phyloP scores from a whole-genome alignment of 2,888 invertebrate genomes.

The Cephus runcator region DNA sequence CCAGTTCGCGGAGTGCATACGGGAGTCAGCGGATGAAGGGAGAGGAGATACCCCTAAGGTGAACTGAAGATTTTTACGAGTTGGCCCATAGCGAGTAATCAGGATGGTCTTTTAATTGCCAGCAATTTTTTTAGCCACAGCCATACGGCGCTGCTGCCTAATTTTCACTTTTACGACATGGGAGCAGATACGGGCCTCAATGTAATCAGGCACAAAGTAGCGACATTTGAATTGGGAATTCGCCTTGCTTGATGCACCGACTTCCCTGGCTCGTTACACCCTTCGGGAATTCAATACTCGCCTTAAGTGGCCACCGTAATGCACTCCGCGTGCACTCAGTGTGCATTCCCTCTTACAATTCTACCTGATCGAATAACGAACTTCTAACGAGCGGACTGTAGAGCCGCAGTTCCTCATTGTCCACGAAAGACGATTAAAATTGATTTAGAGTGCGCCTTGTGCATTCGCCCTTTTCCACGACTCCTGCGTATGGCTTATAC shows the following conservation, averaged over 20 bases:
- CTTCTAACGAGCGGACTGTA: neutral
- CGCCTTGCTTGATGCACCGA: neutral
- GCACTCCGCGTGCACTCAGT: neutral
- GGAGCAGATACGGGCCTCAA: neutral
- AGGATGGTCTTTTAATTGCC: constrained; percentile 54
- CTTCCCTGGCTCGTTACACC: neutral
- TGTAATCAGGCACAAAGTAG: neutral
- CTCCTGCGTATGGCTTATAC: neutral
- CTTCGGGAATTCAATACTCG: neutral
- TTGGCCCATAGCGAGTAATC: constrained; percentile 42
- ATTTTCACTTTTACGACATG: constrained; percentile 46
- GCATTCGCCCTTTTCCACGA: neutral
- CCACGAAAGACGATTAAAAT: neutral
- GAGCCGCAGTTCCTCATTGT: neutral
- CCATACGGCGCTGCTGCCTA: constrained; percentile 11
- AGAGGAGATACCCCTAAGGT: constrained; percentile 14
- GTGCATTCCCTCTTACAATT: neutral
- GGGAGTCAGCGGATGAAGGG: constrained; percentile 10
- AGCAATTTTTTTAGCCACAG: constrained; percentile 27
- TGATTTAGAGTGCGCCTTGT: neutral
- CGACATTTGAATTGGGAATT: neutral
- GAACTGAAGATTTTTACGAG: constrained; percentile 31
- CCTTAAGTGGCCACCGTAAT: neutral
- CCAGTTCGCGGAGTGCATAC: constrained; percentile 19
- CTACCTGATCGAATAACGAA: neutral